Base-by-base conservation (phyloP, 2,797 vertebrate species). In the Neosilurus mollespiculum region DNA sequence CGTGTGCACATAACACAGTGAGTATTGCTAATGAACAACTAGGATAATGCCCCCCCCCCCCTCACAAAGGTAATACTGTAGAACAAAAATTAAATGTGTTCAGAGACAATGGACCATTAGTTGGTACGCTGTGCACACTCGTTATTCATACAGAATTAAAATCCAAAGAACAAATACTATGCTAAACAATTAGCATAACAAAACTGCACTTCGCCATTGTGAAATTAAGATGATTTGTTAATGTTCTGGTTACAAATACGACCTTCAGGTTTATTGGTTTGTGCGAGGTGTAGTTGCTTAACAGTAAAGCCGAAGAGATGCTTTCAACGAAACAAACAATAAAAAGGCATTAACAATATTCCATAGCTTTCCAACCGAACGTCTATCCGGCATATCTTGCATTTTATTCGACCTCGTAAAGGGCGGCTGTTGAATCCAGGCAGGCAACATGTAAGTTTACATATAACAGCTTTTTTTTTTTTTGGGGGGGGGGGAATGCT, bases 21-120 rank as follows among this genome's bases (percentile, higher is more conserved):
- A 34, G 5, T 71, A 72, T 83, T 78, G 75, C 82, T 61, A 59
- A 9, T 67, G 58, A 71, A 83, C 30, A 70, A 61, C 75, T n/a
- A 77, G 20, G 18, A 61, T 61, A 15, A 59, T 22, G 10, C 12
- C 14, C 59, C 49, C 56, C 4, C 10, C 30, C 75, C 20, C 30
- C 75, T 12, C 75, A 24, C 30, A 56, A 24, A 78, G 34, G 10
- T 78, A 78, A 78, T 78, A 78, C 75, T 78, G 75, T 62, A n/a
- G 20, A 77, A 59, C 56, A 77, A 62, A 78, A 78, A 16, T 69
- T 24, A 78, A 62, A 56, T 37, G 34, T 69, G 24, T 51, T 14
- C 18, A 14, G 65, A 43, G 56, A 72, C 53, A 15, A 56, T 53
- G 30, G 26, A 70, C 20, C 20, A 9, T 78, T 43, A 62, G 59